Base-by-base conservation (phyloP, 2,113 vertebrate species). In the Oxygymnocypris stewartii region DNA sequence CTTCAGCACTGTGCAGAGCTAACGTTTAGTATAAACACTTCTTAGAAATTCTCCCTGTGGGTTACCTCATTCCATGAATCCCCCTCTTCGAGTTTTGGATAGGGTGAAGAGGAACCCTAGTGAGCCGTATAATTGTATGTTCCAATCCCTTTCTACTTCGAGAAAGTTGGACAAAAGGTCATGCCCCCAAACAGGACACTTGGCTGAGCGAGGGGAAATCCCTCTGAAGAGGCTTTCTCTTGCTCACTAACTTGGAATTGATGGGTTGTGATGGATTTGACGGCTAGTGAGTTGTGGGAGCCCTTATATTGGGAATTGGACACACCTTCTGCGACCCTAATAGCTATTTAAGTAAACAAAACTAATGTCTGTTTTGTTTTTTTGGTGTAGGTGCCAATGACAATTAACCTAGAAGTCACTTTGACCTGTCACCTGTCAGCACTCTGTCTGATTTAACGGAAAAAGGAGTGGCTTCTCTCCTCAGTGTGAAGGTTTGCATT, bases 51-150 rank as follows among this genome's bases (percentile, higher is more conserved):
- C 51, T 85, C 71, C 83, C 79, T 18, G 35, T 74, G 78, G 88
- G 92, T 75, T 89, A 85, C 87, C 25, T 67, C 89, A 90, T 93
- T 92, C 91, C 87, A 92, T 74, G 82, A 92, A 92, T 89, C 85
- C 87, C 82, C 54, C 51, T 84, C 86, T 84, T 25, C 18, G 44
- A 82, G 88, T 76, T 18, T 44, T 35, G 87, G 87, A 81, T 86
- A 80, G 4, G 59, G 37, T 65, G n/a, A 76, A 28, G 65, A 78
- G 73, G 79, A 83, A 47, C 86, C 16, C 80, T 44, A 75, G 37
- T 63, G 73, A 49, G 65, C 67, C 57, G 20, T 84, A 31, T 49
- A 42, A 76, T 88, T 63, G 69, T 85, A 74, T 82, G 85, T 89
- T 78, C 87, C 73, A 82, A 81, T 89, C 79, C 40, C 77, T 79